phyloP scores from a whole-genome alignment of 2,113 vertebrate genomes.

The Nibea coibor region DNA sequence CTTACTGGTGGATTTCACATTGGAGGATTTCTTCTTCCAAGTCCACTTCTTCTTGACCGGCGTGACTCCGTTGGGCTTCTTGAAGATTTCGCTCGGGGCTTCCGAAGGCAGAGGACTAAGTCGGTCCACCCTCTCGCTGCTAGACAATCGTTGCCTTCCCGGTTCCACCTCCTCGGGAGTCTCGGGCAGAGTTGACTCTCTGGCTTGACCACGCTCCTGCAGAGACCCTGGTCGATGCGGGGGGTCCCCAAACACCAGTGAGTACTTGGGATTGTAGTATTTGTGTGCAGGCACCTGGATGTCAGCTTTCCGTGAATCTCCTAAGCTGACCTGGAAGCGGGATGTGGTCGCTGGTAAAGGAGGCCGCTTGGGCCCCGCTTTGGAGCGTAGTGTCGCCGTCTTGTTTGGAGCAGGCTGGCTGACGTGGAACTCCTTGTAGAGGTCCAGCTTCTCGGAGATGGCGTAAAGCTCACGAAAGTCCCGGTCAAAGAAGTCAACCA shows the following conservation, averaged over 20 bases:
- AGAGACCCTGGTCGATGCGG: slow-evolving; percentile 33
- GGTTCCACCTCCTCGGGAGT: not conserved
- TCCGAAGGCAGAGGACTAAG: slow-evolving; percentile 26
- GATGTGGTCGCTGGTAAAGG: slow-evolving; percentile 72
- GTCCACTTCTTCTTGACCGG: slow-evolving; percentile 28
- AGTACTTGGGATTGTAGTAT: slow-evolving; percentile 94
- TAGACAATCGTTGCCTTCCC: slow-evolving; percentile 12
- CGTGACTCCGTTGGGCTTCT: not conserved
- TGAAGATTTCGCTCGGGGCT: not conserved
- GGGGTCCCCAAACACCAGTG: slow-evolving; percentile 80
- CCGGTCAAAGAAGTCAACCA: slow-evolving; percentile 90
- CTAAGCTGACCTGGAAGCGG: slow-evolving; percentile 82
- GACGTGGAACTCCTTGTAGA: slow-evolving; percentile 87
- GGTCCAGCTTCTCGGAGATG: slow-evolving; percentile 90
- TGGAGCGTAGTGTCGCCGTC: slow-evolving; percentile 42
- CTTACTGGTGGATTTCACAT: slow-evolving; percentile 20
- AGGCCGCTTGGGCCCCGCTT: slow-evolving; percentile 66
- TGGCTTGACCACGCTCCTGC: slow-evolving; percentile 22
- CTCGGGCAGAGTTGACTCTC: not conserved
- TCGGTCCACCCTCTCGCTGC: slow-evolving; percentile 55
- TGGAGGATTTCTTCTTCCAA: not conserved
- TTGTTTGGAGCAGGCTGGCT: slow-evolving; percentile 41
- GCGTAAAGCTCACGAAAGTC: slow-evolving; percentile 96
- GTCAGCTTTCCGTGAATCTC: slow-evolving; percentile 55
- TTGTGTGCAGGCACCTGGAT: slow-evolving; percentile 90